Base-by-base conservation (phyloP, 1,140 invertebrate species). In the Temnothorax longispinosus region DNA sequence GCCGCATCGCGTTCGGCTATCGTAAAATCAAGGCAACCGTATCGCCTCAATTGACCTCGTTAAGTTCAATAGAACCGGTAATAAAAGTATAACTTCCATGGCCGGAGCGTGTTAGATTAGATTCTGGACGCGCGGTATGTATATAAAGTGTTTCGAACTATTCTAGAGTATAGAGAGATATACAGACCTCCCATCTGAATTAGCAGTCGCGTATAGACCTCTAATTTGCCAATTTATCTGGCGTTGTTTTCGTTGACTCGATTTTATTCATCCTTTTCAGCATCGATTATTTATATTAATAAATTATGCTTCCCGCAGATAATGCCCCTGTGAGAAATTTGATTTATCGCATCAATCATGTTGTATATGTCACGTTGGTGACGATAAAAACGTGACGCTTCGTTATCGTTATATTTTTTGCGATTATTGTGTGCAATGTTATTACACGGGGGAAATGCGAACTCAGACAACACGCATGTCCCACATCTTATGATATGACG, bases 11-110 rank as follows among this genome's bases (percentile, higher is more conserved):
- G 91, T 90, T 65, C 77, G 62, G 88, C 92, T 93, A 94, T 93
- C 93, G 92, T 93, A 92, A 94, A 92, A 93, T 93, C 93, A 94
- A 94, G 93, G 94, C 93, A 94, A 91, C 90, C 91, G 89, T 94
- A 94, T 94, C 89, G 88, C 92, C 90, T 93, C 93, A 95, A 94
- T 94, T 94, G 94, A 90, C 88, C 93, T 95, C 92, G 94, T 95
- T 94, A 94, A 94, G 91, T 92, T 93, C 93, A 94, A 95, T 94
- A 93, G 92, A 94, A 93, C 89, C 91, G 90, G 88, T 88, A 94
- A 94, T 94, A 94, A 93, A 94, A 94, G 89, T 93, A 93, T 94
- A 93, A 92, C 91, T 91, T 91, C 82, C 87, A 91, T 71, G 87
- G 90, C 75, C 80, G 87, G 67, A 88, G 62, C 87, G 86, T 74